A percentile compares a stretch with the other conserved stretches of the same genome.
Conservation (phyloP, 2,113 vertebrate genomes). For the Cinclus mexicanus region DNA sequence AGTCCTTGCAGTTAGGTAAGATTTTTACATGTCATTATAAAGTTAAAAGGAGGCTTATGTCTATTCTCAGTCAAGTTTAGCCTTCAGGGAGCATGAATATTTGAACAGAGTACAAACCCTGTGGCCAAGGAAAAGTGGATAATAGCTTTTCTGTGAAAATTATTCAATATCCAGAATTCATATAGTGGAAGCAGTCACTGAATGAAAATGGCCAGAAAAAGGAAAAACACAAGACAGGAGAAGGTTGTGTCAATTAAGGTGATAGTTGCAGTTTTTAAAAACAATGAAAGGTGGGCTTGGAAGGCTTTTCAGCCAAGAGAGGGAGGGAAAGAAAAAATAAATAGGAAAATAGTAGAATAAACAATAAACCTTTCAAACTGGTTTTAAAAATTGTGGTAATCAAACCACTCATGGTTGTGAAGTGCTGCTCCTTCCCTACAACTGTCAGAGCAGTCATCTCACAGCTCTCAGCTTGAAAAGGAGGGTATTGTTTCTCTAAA, state of each 20-base stretch:
- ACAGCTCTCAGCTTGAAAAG: background rate
- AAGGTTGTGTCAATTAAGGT: background rate
- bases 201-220: background rate
- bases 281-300: background rate
- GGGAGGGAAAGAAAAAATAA: background rate
- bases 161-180: background rate
- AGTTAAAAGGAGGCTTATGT: background rate
- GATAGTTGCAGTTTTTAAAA: background rate
- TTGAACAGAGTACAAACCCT: slow-evolving; percentile 2
- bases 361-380: background rate
- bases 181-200: background rate
- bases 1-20: background rate
- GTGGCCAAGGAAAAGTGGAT: background rate
- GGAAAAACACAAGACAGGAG: background rate
- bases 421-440: background rate
- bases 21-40: background rate
- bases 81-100: background rate
- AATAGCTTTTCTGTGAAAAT: background rate
- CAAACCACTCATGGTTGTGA: background rate
- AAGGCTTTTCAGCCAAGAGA: background rate
- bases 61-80: background rate
- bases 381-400: background rate
- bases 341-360: background rate
- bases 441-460: background rate
- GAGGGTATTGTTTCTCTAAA: background rate